These are phyloP conservation scores for Dexiosoma caninum DNA, from an alignment of 2,888 invertebrate genomes.

Conservation along the genomic window DNA sequence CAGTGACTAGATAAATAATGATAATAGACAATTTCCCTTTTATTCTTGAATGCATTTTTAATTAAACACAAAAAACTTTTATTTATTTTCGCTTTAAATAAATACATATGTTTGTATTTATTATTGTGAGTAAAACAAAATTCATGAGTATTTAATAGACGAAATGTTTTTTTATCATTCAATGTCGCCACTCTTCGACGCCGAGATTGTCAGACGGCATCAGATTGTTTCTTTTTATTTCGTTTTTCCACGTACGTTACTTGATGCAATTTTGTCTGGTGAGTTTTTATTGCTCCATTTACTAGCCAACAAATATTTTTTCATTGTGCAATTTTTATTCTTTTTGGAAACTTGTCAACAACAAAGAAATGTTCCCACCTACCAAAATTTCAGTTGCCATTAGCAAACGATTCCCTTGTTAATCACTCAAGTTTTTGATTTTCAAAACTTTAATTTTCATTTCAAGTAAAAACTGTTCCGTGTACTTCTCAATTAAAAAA, in stretches of 20 bases:
- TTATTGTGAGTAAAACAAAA: neutral
- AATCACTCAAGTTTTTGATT: slow-evolving; percentile 7
- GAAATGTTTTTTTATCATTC: slow-evolving; percentile 29
- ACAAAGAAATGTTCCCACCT: slow-evolving; percentile 28
- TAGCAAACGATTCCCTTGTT: neutral
- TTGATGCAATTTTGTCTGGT: slow-evolving; percentile 21
- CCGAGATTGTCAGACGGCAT: slow-evolving; percentile 46
- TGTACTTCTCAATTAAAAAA: no score
- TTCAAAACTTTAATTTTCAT: no score
- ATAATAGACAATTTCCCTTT: slow-evolving; percentile 54
- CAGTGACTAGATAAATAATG: neutral
- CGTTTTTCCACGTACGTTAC: neutral
- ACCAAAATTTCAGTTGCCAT: slow-evolving; percentile 44
- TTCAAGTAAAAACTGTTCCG: no score
- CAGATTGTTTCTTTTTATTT: neutral
- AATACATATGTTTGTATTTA: neutral
- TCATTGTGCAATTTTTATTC: neutral
- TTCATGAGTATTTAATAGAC: slow-evolving; percentile 14
- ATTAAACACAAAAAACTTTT: neutral
- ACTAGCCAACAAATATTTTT: slow-evolving; percentile 43
- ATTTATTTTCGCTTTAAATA: neutral
- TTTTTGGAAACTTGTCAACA: slow-evolving; percentile 37
- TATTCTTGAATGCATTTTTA: neutral
- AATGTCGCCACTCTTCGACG: slow-evolving; percentile 53
- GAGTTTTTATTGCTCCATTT: slow-evolving; percentile 13